Base-by-base conservation (phyloP, 2,797 vertebrate species). In the Nannoperca australis region DNA sequence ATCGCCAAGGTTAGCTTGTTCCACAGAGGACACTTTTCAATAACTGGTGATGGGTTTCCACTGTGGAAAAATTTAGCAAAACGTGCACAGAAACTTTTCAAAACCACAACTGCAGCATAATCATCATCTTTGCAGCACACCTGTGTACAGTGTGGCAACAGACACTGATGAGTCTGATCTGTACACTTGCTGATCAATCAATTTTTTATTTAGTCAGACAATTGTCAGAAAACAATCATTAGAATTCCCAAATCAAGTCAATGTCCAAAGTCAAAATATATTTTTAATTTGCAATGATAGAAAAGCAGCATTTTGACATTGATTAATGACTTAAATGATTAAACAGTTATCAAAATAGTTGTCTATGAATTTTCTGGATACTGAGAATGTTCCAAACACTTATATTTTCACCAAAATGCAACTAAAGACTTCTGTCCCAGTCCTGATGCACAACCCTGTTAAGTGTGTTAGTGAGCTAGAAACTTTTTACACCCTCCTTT, bases 1-100 rank as follows among this genome's bases (percentile, higher is more conserved):
- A 67, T 65, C 66, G 79, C 71, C 89, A 88, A 85, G 86, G 87
- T 88, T 88, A 85, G 68, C 45, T 62, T 2, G 22, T 56, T 75
- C 32, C 74, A n/a, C 66, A 82, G 66, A 82, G 80, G 84, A 88
- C 86, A 75, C 36, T 32, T 32, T 55, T 83, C 81, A 89, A 69
- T 86, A 69, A 66, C 49, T 34, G 1, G 49, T 66, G 24, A 27
- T 27, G 24, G 12, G 4, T 22, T 73, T 15, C 42, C 15, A 49
- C 32, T 1, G 13, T 59, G 15, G 10, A 55, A 32, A 61, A 67
- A 61, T 17, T 1, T 3, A 13, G 15, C 1, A 22, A 53, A 24
- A 34, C 18, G 27, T 22, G 6, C 11, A 54, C 38, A 58, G 7
- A 53, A 50, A 63, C 22, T 8, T 55, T 17, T 58, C 9, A 62